phyloP scores from a whole-genome alignment of 2,113 vertebrate species.

The Galemys pyrenaicus region DNA sequence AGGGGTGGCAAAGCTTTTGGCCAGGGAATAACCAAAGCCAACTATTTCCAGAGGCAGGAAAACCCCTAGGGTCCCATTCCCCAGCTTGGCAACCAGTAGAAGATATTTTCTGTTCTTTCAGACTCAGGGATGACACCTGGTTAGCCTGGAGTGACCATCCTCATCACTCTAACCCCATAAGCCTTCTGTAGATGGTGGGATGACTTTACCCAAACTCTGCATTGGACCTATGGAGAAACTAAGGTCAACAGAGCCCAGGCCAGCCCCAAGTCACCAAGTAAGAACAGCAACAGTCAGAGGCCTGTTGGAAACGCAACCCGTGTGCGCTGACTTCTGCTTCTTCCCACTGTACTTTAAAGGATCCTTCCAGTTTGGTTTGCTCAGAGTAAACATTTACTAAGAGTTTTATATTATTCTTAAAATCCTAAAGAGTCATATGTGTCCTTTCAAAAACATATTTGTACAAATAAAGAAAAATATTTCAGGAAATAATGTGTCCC shows the following conservation, averaged over 20 bases:
- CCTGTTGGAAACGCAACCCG: not conserved
- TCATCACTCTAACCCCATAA: not conserved
- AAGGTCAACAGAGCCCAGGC: not conserved
- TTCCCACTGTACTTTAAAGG: not conserved
- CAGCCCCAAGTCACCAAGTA: not conserved
- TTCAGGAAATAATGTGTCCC: conserved; percentile 17
- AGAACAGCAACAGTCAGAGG: not conserved
- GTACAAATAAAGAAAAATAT: conserved; percentile 30
- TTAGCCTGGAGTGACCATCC: not conserved
- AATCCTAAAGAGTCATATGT: not conserved
- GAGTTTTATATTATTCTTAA: not conserved
- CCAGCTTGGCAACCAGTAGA: not conserved
- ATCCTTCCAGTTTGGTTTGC: not conserved
- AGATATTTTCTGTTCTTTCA: not conserved
- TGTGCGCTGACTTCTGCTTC: not conserved
- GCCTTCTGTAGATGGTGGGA: not conserved
- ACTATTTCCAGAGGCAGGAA: conserved; percentile 66
- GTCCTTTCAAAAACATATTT: conserved; percentile 34
- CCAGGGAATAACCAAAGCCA: conserved; percentile 40
- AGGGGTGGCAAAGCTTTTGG: not conserved
- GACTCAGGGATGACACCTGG: not conserved
- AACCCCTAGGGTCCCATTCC: conserved; percentile 60
- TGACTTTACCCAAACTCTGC: not conserved
- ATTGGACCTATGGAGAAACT: not conserved
- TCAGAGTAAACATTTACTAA: not conserved